Base-by-base conservation (phyloP, 2,113 vertebrate genomes). In the Trinectes maculatus region DNA sequence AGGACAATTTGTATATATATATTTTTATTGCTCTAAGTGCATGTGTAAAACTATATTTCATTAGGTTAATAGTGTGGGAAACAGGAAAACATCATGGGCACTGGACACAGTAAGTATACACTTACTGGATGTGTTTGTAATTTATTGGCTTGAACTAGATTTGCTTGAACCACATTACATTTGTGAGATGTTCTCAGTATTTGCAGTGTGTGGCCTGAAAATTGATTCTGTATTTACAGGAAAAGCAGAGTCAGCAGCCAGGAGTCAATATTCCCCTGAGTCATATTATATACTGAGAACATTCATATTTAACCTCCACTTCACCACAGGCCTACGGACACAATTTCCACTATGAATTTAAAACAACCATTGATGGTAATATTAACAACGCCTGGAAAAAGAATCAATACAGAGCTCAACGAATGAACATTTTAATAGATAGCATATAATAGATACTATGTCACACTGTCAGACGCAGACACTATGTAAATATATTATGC, bases 201-300 rank as follows among this genome's bases (percentile, higher is more conserved):
- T 51, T 39, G 24, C 55, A 22, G 49, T 11, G 48, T 29, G 15
- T 63, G 24, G 29, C 26, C 25, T 71, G 56, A 58, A 40, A 62
- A 7, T 60, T 3, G 54, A 71, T 59, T 34, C 33, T 56, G 59
- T 36, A 54, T 69, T 69, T 43, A 56, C 4, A 21, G 34, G 31
- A 65, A 76, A 61, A 43, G 48, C 72, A 33, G 22, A 3, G 47
- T 71, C 74, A 47, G 63, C 63, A 59, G 25, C 59, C 6, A 43
- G 25, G 12, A 40, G 51, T 42, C 51, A 52, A 62, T 70, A 51
- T 72, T 68, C 62, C 66, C 47, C 28, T 2, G 54, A 37, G 71
- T 11, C 6, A 36, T 62, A 66, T 52, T 57, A 29, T 21, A 46
- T 51, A 26, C n/a, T n/a, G 18, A 74, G n/a, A 57, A 28, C 40